Percentiles rank a stretch among this genome's conserved stretches.
phyloP scores from a whole-genome alignment of 64 coral and sea anemone genomes.

The Astreopora myriophthalma region DNA sequence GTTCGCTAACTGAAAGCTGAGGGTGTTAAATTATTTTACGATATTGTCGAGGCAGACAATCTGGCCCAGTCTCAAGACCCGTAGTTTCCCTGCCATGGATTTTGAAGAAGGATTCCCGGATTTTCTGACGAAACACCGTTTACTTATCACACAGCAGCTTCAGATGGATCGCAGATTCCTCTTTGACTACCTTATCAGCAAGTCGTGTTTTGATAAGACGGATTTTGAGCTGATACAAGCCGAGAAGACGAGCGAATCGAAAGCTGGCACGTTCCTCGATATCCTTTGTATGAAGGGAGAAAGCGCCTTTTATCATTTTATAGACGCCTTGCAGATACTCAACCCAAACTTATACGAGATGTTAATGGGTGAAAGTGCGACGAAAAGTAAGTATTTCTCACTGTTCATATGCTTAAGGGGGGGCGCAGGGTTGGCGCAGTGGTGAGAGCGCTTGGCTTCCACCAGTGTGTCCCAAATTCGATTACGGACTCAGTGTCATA shows the following conservation, averaged over 20 bases:
- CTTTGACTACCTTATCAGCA: slow-evolving; percentile 61
- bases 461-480: too few relatives aligned
- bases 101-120: neutral
- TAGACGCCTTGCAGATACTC: slow-evolving; percentile 61
- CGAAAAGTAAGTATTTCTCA: slow-evolving; percentile 40
- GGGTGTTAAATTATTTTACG: neutral
- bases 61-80: neutral
- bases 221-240: slow-evolving; percentile 66
- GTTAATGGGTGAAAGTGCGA: slow-evolving; percentile 67
- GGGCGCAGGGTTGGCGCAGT: too few relatives aligned
- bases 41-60: neutral
- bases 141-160: slow-evolving; percentile 56
- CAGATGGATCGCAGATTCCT: slow-evolving; percentile 60
- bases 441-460: too few relatives aligned
- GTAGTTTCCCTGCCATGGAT: neutral
- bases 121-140: slow-evolving; percentile 42
- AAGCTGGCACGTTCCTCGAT: slow-evolving; percentile 59
- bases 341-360: slow-evolving; percentile 67
- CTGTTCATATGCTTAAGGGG: neutral
- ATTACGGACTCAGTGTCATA: too few relatives aligned
- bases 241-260: slow-evolving; percentile 59
- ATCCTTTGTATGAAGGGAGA: slow-evolving; percentile 43
- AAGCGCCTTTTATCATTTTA: slow-evolving; percentile 52
- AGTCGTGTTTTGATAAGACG: slow-evolving; percentile 44
- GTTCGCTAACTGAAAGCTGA: neutral